Conservation (phyloP, 37 sponge, comb jelly and placozoan species). For the Crambe crambe region DNA sequence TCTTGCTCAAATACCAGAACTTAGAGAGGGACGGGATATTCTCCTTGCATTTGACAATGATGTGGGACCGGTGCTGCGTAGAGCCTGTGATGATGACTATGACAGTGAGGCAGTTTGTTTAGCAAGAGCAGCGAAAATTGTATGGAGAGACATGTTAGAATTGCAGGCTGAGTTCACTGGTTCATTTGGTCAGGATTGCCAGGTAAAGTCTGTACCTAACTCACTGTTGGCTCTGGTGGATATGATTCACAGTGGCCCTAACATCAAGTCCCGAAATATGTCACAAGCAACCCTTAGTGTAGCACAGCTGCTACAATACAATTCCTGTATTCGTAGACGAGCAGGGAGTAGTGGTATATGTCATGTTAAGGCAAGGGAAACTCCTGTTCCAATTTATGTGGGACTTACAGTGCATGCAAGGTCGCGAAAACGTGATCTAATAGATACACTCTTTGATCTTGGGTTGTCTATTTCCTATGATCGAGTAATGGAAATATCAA, state of each 20-base stretch:
- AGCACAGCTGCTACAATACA: background rate
- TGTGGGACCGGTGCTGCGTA: background rate
- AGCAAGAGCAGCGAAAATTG: conserved; percentile 4
- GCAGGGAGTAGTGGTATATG: background rate
- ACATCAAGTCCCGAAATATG: background rate
- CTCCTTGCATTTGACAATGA: conserved; percentile 27
- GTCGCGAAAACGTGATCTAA: background rate
- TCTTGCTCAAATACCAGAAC: conserved; percentile 9
- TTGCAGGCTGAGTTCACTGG: background rate
- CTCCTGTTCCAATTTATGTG: background rate
- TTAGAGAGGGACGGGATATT: conserved; percentile 10
- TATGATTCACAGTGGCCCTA: conserved; percentile 25
- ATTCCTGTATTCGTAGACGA: background rate
- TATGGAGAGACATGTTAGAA: conserved; percentile 13
- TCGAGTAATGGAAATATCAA: background rate
- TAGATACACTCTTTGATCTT: background rate
- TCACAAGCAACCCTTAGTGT: background rate
- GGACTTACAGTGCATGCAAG: background rate
- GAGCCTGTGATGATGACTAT: background rate
- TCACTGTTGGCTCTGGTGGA: conserved; percentile 26
- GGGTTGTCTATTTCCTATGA: background rate
- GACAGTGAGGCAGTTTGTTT: conserved; percentile 4
- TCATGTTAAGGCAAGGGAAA: background rate
- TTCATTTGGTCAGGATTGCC: background rate
- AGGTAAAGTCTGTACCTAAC: background rate